Base-by-base conservation (phyloP, 1,140 invertebrate species). In the Idris sp. region DNA sequence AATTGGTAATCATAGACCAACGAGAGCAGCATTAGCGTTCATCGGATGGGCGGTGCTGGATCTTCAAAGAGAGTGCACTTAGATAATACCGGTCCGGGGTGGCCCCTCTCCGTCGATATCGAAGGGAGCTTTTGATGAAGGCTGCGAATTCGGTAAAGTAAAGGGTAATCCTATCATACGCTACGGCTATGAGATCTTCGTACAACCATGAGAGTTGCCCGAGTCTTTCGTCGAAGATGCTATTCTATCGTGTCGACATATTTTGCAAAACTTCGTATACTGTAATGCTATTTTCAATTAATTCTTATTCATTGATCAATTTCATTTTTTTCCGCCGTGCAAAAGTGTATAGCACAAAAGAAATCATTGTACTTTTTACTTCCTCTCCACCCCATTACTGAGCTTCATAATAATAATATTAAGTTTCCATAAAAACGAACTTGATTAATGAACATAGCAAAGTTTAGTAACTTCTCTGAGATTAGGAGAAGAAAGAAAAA, bases 1-100 rank as follows among this genome's bases (percentile, higher is more conserved):
- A 88, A 88, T 88, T 88, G 86, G 84, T 88, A 88, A 88, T 88
- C 86, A 87, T 87, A 87, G 86, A 86, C 82, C 82, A 87, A 80
- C 78, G 82, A 79, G 81, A 86, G 81, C 80, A 83, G 86, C 81
- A 88, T 88, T 87, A 87, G 83, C 84, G 84, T 86, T 84, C 77
- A 81, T 76, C 51, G 79, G 78, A 73, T 79, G 79, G 81, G 81
- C 74, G 75, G 73, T 46, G 75, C 53, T 80, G 79, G 79, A 85
- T 87, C 87, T 87, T 88, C 85, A 87, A 87, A 87, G 85, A 83
- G 83, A 84, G 83, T 88, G 85, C 86, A 87, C 84, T 87, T 87
- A 87, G 86, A 88, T 86, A 88, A 88, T 87, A 83, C 85, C 80
- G 65, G 79, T 51, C 73, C 72, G 74, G 78, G 77, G 75, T 67